phyloP scores from a whole-genome alignment of 1,140 invertebrate genomes.

The Steinernema feltiae region DNA sequence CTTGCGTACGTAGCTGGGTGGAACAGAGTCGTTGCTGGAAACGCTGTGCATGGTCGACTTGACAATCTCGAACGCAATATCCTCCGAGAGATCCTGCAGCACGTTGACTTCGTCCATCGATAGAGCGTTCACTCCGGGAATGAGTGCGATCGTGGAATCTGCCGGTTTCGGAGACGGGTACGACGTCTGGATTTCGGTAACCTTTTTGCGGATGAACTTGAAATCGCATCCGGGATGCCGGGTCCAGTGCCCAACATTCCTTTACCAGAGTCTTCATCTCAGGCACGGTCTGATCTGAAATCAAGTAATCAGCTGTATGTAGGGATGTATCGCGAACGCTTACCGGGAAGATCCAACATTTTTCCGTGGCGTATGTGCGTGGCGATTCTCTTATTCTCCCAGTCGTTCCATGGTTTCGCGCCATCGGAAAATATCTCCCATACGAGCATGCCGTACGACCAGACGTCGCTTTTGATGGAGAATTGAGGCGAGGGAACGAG shows the following conservation, averaged over 20 bases:
- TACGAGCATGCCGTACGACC: slow-evolving; percentile 55
- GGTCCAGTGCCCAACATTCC: background rate
- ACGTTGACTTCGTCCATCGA: slow-evolving; percentile 5
- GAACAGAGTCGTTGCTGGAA: background rate
- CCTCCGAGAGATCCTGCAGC: slow-evolving; percentile 17
- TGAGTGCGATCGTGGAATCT: background rate
- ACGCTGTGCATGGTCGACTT: background rate
- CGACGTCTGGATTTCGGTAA: background rate
- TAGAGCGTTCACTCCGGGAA: slow-evolving; percentile 16
- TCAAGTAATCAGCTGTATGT: background rate
- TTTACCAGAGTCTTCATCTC: slow-evolving; percentile 10
- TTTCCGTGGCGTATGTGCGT: slow-evolving; percentile 17
- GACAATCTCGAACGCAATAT: slow-evolving; percentile 16
- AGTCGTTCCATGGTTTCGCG: slow-evolving; percentile 29
- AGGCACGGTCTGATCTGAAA: slow-evolving; percentile 1
- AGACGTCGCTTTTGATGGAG: slow-evolving; percentile 49
- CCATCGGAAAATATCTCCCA: slow-evolving; percentile 61
- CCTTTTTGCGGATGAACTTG: slow-evolving; percentile 4
- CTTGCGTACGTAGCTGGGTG: slow-evolving; percentile 7
- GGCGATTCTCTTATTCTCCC: slow-evolving; percentile 19
- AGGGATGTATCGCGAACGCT: background rate
- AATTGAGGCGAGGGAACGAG: slow-evolving; percentile 39
- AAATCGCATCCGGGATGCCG: background rate
- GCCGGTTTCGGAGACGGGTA: background rate
- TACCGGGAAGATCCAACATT: slow-evolving; percentile 25